phyloP scores from a whole-genome alignment of 2,797 vertebrate genomes.

The Anguilla anguilla region DNA sequence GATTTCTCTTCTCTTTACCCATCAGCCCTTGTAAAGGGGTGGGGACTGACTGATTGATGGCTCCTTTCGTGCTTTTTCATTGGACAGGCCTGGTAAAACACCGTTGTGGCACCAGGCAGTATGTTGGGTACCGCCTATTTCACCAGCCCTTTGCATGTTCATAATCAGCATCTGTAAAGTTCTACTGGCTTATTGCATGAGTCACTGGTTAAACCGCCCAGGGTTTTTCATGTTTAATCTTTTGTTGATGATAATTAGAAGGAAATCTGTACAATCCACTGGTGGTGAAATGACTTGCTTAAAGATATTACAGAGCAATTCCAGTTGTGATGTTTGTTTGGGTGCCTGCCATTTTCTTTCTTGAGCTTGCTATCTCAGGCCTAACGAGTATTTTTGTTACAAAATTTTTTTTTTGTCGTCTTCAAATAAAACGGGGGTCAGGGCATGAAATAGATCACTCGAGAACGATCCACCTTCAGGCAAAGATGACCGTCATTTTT shows the following conservation, averaged over 20 bases:
- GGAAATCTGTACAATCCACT: neutral
- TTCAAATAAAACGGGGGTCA: neutral
- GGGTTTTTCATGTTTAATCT: neutral
- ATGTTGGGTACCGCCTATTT: neutral
- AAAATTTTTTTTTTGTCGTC: neutral
- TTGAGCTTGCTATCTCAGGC: neutral
- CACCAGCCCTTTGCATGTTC: neutral
- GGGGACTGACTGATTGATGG: neutral
- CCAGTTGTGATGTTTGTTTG: no score
- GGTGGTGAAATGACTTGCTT: neutral
- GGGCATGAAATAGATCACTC: slow-evolving; percentile 1
- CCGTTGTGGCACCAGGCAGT: neutral
- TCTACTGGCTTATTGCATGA: neutral
- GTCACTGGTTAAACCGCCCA: neutral
- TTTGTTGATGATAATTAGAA: neutral
- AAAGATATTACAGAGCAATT: neutral
- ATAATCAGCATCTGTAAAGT: neutral
- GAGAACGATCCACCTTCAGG: neutral
- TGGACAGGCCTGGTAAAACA: neutral
- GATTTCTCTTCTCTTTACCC: neutral
- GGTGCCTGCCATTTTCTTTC: neutral
- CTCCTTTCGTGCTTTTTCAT: neutral
- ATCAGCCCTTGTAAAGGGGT: neutral
- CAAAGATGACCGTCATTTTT: neutral
- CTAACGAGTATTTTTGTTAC: neutral